Evolutionary conservation across 37 sponge, comb jelly and placozoan genomes (phyloP).

Genomic region (Mnemiopsis leidyi): DNA sequence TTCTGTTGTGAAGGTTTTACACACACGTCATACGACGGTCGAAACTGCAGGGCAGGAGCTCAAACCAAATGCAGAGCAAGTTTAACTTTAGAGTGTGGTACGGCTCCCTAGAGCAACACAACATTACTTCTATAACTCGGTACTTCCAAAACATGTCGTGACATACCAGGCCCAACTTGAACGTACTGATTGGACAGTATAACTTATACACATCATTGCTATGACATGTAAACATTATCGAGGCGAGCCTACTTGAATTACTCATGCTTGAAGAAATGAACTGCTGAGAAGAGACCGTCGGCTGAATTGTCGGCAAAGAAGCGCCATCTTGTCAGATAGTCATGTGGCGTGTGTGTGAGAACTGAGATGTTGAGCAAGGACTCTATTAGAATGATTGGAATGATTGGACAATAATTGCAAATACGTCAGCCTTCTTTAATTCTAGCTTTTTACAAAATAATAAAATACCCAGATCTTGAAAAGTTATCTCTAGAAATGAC

Average conservation of each 20-base stretch:
- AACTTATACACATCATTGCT: too few relatives aligned
- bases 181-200: too few relatives aligned
- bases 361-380: neutral
- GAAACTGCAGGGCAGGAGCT: neutral
- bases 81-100: neutral
- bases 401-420: neutral
- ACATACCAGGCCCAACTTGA: too few relatives aligned
- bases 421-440: neutral
- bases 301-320: neutral
- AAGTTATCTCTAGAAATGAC: too few relatives aligned
- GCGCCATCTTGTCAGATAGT: neutral
- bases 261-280: too few relatives aligned
- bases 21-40: neutral
- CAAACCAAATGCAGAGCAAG: neutral
- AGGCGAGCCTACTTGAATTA: too few relatives aligned
- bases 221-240: too few relatives aligned
- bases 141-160: neutral
- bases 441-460: too few relatives aligned
- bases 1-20: neutral
- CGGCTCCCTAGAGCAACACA: neutral
- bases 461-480: too few relatives aligned
- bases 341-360: neutral
- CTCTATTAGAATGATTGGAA: too few relatives aligned
- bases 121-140: neutral
- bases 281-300: neutral